phyloP scores from a whole-genome alignment of 2,888 invertebrate genomes.

The Listrodromus nycthemerus region DNA sequence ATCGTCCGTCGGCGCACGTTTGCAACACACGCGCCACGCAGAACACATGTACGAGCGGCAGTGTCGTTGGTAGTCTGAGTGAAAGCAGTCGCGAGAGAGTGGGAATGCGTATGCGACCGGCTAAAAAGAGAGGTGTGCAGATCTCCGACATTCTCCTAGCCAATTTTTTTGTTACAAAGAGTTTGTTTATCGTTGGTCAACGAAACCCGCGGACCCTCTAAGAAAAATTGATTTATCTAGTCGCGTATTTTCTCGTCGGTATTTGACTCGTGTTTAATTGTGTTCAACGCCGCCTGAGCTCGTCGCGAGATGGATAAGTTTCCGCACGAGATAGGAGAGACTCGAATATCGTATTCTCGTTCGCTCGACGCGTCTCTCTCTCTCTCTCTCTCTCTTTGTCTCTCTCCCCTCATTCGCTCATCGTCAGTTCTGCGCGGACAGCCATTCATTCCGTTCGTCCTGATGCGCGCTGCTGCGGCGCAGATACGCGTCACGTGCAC shows the following conservation, averaged over 20 bases:
- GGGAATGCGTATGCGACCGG: constrained; percentile 47
- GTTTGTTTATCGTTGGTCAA: background rate
- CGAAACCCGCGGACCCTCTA: too few relatives aligned
- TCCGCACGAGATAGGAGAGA: constrained; percentile 62
- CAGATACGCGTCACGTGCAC: constrained; percentile 58
- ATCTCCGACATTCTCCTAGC: background rate
- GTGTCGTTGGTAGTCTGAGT: constrained; percentile 40
- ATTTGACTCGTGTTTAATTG: too few relatives aligned
- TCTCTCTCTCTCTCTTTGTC: constrained; percentile 23
- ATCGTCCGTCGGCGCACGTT: constrained; percentile 57
- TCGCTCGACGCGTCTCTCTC: constrained; percentile 21
- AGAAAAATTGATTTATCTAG: too few relatives aligned
- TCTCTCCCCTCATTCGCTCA: constrained; percentile 26
- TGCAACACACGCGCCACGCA: constrained; percentile 1
- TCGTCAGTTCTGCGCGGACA: constrained; percentile 27
- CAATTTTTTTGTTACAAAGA: background rate
- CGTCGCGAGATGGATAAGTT: constrained; percentile 54
- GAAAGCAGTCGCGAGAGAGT: constrained; percentile 57
- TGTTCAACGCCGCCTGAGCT: too few relatives aligned
- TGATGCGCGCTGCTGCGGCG: constrained; percentile 43
- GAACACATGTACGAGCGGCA: background rate
- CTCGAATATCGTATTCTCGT: constrained; percentile 55
- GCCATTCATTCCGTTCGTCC: constrained; percentile 63
- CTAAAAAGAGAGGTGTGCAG: constrained; percentile 1
- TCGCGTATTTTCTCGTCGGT: too few relatives aligned